Conservation (phyloP, 2,888 invertebrate genomes). For the Catocala sponsa region DNA sequence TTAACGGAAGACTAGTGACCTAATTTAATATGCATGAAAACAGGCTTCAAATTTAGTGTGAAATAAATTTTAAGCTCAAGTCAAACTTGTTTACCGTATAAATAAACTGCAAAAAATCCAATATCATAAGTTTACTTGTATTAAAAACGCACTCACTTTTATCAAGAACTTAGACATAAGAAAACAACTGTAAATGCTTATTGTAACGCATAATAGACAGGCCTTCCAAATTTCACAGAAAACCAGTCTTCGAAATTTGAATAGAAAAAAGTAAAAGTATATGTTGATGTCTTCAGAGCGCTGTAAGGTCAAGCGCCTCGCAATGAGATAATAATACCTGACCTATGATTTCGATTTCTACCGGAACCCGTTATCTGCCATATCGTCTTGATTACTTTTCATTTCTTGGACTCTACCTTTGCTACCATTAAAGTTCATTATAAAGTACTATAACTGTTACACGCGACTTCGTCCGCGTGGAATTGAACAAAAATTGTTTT, state of each 20-base stretch:
- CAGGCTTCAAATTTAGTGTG: too few relatives aligned
- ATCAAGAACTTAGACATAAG: too few relatives aligned
- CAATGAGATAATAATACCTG: conserved; percentile 53
- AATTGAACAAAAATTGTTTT: too few relatives aligned
- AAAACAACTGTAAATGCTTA: not conserved
- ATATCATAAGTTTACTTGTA: too few relatives aligned
- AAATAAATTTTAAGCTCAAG: too few relatives aligned
- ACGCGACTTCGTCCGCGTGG: too few relatives aligned
- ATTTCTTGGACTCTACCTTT: conserved; percentile 30
- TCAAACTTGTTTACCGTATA: too few relatives aligned
- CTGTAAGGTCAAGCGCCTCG: conserved; percentile 47
- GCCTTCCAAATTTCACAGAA: not conserved
- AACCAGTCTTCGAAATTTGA: conserved; percentile 11
- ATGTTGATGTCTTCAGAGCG: conserved; percentile 29
- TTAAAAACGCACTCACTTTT: too few relatives aligned
- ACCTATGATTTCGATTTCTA: conserved; percentile 70
- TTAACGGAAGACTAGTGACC: too few relatives aligned
- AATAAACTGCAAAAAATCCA: too few relatives aligned
- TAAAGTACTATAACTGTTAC: not conserved
- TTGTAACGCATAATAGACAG: not conserved
- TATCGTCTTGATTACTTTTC: conserved; percentile 46
- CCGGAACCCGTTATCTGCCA: conserved; percentile 47
- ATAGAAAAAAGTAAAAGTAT: conserved; percentile 48
- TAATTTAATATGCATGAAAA: too few relatives aligned
- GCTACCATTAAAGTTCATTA: conserved; percentile 4